These are phyloP conservation scores for Phainopepla nitens DNA, from an alignment of 2,113 vertebrate genomes.

Conservation along the genomic window DNA sequence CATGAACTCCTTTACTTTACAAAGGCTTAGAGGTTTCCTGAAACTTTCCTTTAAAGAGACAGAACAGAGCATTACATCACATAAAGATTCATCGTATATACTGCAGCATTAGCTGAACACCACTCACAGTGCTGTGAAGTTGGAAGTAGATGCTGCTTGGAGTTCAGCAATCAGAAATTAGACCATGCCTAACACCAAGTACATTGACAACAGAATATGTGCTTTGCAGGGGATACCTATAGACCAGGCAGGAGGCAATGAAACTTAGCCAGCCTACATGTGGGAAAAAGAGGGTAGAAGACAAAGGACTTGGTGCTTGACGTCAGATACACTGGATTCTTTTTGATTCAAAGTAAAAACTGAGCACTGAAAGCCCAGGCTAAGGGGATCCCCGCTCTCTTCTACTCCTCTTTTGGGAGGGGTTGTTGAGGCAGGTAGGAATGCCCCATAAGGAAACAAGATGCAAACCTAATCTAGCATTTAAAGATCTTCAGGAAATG, in stretches of 20 bases:
- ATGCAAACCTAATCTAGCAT: not conserved
- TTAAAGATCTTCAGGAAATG: not conserved
- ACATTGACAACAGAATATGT: no score
- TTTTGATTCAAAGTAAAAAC: not conserved
- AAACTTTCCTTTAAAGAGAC: not conserved
- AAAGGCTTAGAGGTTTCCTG: not conserved
- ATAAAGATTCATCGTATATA: not conserved
- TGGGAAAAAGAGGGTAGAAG: not conserved
- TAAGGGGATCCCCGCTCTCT: not conserved
- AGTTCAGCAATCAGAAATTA: not conserved
- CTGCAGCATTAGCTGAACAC: not conserved
- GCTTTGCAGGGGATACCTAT: not conserved
- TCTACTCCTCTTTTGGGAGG: not conserved
- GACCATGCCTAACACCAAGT: not conserved
- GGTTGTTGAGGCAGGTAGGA: not conserved
- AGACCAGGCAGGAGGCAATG: not conserved
- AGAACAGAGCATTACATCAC: not conserved
- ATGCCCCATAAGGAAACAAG: not conserved
- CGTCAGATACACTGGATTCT: accelerated
- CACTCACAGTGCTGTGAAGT: not conserved
- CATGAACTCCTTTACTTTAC: not conserved
- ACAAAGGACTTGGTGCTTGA: not conserved
- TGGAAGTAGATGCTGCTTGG: not conserved
- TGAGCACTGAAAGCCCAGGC: not conserved
- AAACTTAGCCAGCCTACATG: not conserved